phyloP scores from a whole-genome alignment of 64 coral and sea anemone species.

The Montipora foliosa region DNA sequence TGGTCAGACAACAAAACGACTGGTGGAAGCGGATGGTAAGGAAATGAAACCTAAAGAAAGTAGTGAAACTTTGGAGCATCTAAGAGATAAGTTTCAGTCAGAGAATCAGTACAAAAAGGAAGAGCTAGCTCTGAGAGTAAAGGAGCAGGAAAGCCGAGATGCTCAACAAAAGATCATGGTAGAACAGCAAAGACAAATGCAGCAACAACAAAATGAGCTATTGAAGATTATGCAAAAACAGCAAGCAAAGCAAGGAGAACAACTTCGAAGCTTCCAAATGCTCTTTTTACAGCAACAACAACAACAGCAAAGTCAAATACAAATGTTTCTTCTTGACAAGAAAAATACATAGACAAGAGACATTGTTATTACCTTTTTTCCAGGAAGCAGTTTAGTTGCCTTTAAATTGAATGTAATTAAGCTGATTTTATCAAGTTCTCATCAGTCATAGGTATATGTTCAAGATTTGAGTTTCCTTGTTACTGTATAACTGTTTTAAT shows the following conservation, averaged over 20 bases:
- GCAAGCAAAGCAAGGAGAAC: not conserved
- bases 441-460: too few relatives aligned
- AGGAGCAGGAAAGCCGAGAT: not conserved
- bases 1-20: too few relatives aligned
- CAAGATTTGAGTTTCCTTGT: too few relatives aligned
- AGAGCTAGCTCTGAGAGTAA: constrained; percentile 13
- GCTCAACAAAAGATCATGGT: not conserved
- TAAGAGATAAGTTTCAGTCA: not conserved
- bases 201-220: constrained; percentile 35
- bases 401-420: too few relatives aligned
- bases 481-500: too few relatives aligned
- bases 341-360: not conserved
- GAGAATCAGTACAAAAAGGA: not conserved
- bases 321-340: not conserved
- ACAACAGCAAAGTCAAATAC: not conserved
- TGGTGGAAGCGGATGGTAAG: too few relatives aligned
- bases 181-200: not conserved
- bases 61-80: not conserved
- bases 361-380: not conserved
- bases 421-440: too few relatives aligned
- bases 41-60: too few relatives aligned
- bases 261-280: not conserved
- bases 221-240: constrained; percentile 20
- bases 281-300: not conserved
- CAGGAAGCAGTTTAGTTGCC: too few relatives aligned